These are phyloP conservation scores for Aphis gossypii DNA, from an alignment of 1,140 invertebrate species.

Conservation along the genomic window DNA sequence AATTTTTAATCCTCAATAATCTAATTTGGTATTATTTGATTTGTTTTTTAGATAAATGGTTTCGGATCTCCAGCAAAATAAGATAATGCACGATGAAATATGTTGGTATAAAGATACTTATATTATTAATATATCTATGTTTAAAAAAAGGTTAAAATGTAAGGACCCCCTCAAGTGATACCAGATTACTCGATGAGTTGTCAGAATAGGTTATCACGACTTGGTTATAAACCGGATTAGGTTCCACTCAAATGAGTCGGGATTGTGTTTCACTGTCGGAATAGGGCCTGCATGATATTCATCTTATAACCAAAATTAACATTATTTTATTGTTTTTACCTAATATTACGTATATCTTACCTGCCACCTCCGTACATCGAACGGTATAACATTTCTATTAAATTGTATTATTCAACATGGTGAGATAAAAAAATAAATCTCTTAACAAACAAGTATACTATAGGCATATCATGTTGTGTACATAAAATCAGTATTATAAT, in stretches of 20 bases:
- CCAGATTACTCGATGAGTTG: constrained; percentile 14
- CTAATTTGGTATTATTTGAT: constrained; percentile 28
- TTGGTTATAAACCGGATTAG: constrained; percentile 38
- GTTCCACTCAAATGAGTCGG: neutral
- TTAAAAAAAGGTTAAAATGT: neutral
- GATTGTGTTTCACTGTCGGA: constrained; percentile 33
- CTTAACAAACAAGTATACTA: neutral
- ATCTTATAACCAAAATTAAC: constrained; percentile 10
- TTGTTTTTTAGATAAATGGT: constrained; percentile 21
- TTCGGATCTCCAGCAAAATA: neutral
- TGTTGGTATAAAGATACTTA: neutral
- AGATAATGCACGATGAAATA: neutral
- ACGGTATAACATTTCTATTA: constrained; percentile 14
- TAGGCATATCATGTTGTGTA: neutral
- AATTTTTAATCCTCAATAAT: constrained; percentile 3
- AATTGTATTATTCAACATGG: constrained; percentile 8
- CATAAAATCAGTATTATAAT: neutral
- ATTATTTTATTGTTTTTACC: constrained; percentile 39
- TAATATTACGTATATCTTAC: constrained; percentile 31
- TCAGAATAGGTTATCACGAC: constrained; percentile 29
- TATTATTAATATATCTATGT: constrained; percentile 25
- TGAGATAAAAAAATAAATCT: neutral
- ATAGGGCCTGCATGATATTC: constrained; percentile 8
- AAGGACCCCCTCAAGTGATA: constrained; percentile 40
- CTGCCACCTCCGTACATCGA: neutral